Evolutionary conservation across 2,113 vertebrate genomes (phyloP).

Genomic region (Dasyornis broadbenti): DNA sequence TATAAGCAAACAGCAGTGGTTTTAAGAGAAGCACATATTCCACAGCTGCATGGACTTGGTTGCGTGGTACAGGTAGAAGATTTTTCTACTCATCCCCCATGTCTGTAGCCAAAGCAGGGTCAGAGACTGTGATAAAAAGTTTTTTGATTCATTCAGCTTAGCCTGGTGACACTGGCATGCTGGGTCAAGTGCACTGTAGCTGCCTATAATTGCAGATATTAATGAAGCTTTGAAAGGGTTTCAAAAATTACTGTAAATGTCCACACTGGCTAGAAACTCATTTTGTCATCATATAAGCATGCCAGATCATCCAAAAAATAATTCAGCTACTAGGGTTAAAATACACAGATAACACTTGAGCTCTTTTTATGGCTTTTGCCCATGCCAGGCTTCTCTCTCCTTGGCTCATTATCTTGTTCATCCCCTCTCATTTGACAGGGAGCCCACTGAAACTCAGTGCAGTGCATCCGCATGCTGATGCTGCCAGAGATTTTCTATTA

Average conservation of each 20-base stretch:
- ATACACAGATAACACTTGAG: conserved; percentile 25
- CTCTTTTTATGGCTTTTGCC: neutral
- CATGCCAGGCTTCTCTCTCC: neutral
- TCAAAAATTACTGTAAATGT: conserved; percentile 46
- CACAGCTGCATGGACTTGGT: neutral
- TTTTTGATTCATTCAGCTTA: conserved; percentile 38
- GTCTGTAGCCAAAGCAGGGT: neutral
- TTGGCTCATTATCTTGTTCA: neutral
- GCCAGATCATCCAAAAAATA: conserved; percentile 47
- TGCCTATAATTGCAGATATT: conserved; percentile 48
- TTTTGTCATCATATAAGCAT: conserved; percentile 65
- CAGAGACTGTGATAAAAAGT: neutral
- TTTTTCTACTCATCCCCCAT: neutral
- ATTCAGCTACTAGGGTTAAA: conserved; percentile 38
- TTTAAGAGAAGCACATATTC: neutral
- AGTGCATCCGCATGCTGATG: neutral
- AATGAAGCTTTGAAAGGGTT: conserved; percentile 66
- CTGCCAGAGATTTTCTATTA: neutral
- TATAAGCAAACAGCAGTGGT: neutral
- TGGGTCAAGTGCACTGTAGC: conserved; percentile 57
- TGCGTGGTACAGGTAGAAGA: neutral
- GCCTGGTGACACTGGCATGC: neutral
- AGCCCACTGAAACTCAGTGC: neutral
- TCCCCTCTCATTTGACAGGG: neutral
- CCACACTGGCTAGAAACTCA: conserved; percentile 44